These are phyloP conservation scores for Champsocephalus esox DNA, from an alignment of 2,797 vertebrate genomes.

Conservation along the genomic window DNA sequence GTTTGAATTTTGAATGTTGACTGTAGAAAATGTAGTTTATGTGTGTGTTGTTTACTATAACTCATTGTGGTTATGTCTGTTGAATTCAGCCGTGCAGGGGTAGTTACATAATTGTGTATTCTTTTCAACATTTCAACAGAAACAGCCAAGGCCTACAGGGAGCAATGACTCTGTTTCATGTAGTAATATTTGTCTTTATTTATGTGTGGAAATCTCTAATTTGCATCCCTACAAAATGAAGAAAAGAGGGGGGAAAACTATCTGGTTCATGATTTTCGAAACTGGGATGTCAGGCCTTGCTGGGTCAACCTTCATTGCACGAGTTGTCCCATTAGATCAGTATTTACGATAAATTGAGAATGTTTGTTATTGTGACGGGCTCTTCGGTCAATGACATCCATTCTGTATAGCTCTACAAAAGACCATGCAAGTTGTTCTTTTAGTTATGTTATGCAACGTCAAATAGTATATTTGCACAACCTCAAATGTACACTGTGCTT, in stretches of 20 bases:
- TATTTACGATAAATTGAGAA: neutral
- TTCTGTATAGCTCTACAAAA: neutral
- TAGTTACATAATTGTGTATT: no score
- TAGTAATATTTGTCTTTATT: neutral
- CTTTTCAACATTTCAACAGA: no score
- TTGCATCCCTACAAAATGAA: no score
- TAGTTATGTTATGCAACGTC: neutral
- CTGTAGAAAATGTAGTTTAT: neutral
- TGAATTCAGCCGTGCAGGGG: no score
- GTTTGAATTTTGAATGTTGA: no score
- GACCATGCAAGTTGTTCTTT: neutral
- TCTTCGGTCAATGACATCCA: neutral
- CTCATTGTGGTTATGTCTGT: no score
- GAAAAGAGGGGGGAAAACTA: no score
- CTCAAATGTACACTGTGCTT: neutral
- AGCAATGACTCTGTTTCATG: neutral
- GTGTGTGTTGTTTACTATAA: neutral
- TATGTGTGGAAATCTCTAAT: neutral
- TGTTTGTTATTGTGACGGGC: neutral
- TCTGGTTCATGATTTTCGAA: no score
- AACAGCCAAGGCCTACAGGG: neutral
- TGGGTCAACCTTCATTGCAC: no score
- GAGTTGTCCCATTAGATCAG: conserved; percentile 6
- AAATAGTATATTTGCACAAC: neutral
- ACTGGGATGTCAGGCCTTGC: no score